Conservation (phyloP, 1,140 invertebrate species). For the Pteromalus puparum region DNA sequence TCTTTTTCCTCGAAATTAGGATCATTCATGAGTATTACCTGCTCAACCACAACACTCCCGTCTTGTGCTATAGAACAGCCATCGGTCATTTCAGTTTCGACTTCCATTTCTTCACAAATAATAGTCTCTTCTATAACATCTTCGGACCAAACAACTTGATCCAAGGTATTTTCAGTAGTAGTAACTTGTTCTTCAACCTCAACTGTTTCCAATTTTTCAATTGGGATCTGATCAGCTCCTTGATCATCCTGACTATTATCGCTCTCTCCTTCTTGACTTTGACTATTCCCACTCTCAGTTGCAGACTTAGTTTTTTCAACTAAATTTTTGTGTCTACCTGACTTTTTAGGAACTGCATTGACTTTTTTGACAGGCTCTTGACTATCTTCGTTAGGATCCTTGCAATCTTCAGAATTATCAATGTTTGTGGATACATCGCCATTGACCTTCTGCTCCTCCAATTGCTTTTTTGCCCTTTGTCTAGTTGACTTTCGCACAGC, state of each 20-base stretch:
- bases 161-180: constrained; percentile 40
- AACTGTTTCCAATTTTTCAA: constrained; percentile 38
- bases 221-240: constrained; percentile 51
- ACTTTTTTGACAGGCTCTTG: constrained; percentile 55
- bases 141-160: constrained; percentile 61
- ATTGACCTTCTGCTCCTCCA: constrained; percentile 63
- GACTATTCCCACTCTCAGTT: constrained; percentile 51
- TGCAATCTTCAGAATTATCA: constrained; percentile 56
- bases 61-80: constrained; percentile 54
- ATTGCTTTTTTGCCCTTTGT: constrained; percentile 69
- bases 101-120: constrained; percentile 72
- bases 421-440: constrained; percentile 57
- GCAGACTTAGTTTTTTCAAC: constrained; percentile 52
- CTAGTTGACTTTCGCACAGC: constrained; percentile 68
- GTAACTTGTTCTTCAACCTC: constrained; percentile 45
- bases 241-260: constrained; percentile 59
- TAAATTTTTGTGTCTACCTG: constrained; percentile 53
- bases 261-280: constrained; percentile 54
- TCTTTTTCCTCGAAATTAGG: constrained; percentile 59
- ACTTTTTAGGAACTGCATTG: constrained; percentile 58
- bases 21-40: constrained; percentile 64
- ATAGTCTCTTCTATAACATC: constrained; percentile 72
- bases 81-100: constrained; percentile 59
- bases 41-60: constrained; percentile 59
- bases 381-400: constrained; percentile 54